Conservation (phyloP, 2,888 invertebrate genomes). For the Hirtodrosophila duncani region DNA sequence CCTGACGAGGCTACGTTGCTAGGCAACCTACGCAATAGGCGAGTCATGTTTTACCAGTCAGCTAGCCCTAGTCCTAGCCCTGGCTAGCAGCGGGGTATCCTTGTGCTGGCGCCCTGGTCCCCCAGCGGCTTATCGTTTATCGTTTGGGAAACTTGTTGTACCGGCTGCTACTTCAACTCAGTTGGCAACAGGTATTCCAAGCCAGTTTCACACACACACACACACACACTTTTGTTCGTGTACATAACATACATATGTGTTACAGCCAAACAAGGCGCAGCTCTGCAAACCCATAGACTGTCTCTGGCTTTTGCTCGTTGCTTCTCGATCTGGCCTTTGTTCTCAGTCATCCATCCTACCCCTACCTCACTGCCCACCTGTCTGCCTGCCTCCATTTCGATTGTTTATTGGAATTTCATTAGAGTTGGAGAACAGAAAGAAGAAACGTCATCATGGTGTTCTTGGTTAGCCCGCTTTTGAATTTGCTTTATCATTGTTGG, state of each 20-base stretch:
- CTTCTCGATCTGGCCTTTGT: no score
- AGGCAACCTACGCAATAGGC: constrained; percentile 12
- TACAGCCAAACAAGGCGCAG: no score
- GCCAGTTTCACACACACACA: no score
- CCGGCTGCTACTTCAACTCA: no score
- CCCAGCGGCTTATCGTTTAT: constrained; percentile 22
- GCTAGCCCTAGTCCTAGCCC: constrained; percentile 36
- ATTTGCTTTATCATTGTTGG: no score
- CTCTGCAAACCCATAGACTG: no score
- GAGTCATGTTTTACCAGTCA: no score
- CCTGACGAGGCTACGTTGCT: constrained; percentile 11
- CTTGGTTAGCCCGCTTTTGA: constrained; percentile 5
- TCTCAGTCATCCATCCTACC: no score
- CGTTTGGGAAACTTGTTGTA: constrained; percentile 7
- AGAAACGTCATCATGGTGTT: constrained; percentile 17
- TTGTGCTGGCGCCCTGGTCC: constrained; percentile 27
- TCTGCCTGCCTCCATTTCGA: background rate
- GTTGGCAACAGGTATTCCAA: background rate
- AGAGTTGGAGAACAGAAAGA: constrained; percentile 12
- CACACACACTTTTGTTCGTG: no score
- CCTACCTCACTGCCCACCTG: background rate
- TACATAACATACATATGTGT: no score
- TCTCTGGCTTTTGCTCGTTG: no score
- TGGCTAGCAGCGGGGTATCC: constrained; percentile 30
- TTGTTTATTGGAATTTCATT: constrained; percentile 53